Conservation (phyloP, 2,888 invertebrate genomes). For the Stratiomys singularior region DNA sequence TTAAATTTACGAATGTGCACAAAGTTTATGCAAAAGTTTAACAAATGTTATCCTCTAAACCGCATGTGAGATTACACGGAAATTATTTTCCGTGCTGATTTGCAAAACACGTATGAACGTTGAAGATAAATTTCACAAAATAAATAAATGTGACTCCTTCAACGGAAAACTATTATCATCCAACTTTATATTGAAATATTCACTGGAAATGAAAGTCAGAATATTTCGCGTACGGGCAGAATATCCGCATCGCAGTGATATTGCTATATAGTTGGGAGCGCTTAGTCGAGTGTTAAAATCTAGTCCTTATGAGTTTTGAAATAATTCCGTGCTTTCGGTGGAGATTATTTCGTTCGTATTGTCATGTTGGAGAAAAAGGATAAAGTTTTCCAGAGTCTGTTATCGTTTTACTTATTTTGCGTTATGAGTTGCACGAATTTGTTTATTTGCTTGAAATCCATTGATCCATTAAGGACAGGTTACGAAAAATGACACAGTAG, state of each 20-base stretch:
- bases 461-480: no score
- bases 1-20: background rate
- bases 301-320: conserved; percentile 22
- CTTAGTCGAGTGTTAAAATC: conserved; percentile 35
- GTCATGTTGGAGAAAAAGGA: background rate
- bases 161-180: conserved; percentile 36
- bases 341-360: conserved; percentile 25
- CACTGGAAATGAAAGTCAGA: background rate
- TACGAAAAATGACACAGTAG: no score
- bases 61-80: conserved; percentile 47
- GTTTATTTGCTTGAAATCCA: background rate
- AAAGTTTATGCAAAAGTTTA: background rate
- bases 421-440: background rate
- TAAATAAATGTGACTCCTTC: conserved; percentile 44
- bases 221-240: background rate
- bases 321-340: background rate
- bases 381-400: background rate
- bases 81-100: conserved; percentile 49
- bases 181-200: conserved; percentile 33
- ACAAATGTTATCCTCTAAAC: conserved; percentile 23
- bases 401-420: background rate
- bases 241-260: background rate
- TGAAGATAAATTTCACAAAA: conserved; percentile 46
- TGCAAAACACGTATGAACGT: conserved; percentile 46
- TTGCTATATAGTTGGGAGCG: background rate